Evolutionary conservation across 2,797 vertebrate species (phyloP).

Genomic region (Protonibea diacanthus): DNA sequence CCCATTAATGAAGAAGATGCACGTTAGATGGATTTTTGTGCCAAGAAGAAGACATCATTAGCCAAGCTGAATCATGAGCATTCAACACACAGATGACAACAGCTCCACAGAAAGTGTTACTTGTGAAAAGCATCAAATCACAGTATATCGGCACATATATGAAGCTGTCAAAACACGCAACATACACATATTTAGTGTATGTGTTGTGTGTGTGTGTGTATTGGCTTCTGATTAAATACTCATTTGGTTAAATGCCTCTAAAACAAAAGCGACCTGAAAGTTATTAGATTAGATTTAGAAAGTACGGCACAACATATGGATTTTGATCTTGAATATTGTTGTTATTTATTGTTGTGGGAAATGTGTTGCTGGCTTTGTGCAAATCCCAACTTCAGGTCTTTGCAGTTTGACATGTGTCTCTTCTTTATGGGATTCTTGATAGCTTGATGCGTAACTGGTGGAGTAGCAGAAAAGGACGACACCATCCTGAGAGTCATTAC

Average conservation of each 20-base stretch:
- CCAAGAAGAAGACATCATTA: background rate
- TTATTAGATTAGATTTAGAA: background rate
- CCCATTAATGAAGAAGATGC: background rate
- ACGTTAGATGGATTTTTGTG: background rate
- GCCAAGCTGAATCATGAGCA: background rate
- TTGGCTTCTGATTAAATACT: background rate
- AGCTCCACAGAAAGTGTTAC: background rate
- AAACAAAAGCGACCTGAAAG: background rate
- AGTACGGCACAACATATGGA: background rate
- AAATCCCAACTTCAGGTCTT: background rate
- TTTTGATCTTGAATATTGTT: background rate
- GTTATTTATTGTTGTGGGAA: background rate
- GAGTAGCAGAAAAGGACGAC: constrained; percentile 85
- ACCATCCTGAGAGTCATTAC: constrained; percentile 89
- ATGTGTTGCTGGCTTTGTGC: background rate
- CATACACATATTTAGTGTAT: too few relatives aligned
- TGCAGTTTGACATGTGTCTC: background rate
- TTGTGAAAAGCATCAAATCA: background rate
- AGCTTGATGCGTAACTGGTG: constrained; percentile 95
- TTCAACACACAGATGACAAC: background rate
- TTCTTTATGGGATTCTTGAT: constrained; percentile 15
- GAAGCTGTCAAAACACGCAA: too few relatives aligned
- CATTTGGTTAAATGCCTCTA: background rate
- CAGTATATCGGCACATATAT: background rate
- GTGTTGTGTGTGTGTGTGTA: background rate